phyloP scores from a whole-genome alignment of 2,888 invertebrate genomes.

The Strigamia transsilvanica region DNA sequence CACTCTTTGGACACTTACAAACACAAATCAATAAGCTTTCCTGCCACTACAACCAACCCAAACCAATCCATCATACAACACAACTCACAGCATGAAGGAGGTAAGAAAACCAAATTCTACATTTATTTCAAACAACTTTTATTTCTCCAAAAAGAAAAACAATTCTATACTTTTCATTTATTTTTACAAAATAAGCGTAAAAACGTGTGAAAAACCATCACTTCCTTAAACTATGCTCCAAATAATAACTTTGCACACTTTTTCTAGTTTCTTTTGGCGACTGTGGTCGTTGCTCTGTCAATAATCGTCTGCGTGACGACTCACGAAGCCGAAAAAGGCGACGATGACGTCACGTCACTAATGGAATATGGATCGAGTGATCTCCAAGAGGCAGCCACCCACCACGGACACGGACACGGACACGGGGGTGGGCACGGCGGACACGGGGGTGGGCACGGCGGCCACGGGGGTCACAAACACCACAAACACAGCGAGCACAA shows the following conservation, averaged over 20 bases:
- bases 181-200: too few relatives aligned
- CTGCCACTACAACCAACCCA: background rate
- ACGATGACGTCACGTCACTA: background rate
- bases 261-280: background rate
- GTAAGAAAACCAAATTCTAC: background rate
- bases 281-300: conserved; percentile 19
- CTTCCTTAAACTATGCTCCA: too few relatives aligned
- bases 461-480: background rate
- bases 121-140: too few relatives aligned
- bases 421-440: background rate
- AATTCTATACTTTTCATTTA: too few relatives aligned
- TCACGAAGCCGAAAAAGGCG: background rate
- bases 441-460: background rate
- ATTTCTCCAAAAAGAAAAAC: too few relatives aligned
- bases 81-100: background rate
- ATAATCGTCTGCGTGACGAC: background rate
- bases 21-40: background rate
- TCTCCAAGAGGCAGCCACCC: background rate
- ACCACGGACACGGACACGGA: background rate
- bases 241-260: background rate
- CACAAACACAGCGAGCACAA: conserved; percentile 28
- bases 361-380: background rate
- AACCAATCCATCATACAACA: background rate
- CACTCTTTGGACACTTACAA: background rate
- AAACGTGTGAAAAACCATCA: too few relatives aligned